A percentile compares a stretch with the other conserved stretches of the same genome.
These are phyloP conservation scores for Otolemur crassicaudatus DNA, from an alignment of 2,797 vertebrate genomes.

Conservation along the genomic window DNA sequence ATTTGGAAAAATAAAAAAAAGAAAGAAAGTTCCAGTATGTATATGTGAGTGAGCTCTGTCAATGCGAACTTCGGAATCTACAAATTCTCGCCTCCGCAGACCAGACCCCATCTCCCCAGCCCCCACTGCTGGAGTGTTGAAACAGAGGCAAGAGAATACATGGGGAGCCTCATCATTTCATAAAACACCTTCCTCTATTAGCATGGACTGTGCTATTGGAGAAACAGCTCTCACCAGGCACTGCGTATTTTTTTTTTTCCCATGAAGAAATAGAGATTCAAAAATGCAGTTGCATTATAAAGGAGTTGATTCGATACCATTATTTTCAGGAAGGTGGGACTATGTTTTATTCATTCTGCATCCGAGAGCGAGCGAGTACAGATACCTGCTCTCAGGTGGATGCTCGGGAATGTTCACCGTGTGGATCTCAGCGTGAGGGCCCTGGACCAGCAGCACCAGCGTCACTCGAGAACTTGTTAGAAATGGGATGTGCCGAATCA, in stretches of 20 bases:
- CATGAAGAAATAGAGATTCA: background rate
- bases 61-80: background rate
- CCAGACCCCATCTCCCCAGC: background rate
- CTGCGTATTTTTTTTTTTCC: background rate
- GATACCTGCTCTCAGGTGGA: background rate
- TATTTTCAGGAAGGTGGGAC: background rate
- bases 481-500: background rate
- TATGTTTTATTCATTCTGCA: background rate
- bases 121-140: background rate
- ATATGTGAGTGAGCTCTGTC: background rate
- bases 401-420: background rate
- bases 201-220: background rate
- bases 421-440: background rate
- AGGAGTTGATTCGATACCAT: background rate
- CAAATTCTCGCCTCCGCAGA: background rate
- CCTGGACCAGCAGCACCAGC: background rate
- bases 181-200: background rate
- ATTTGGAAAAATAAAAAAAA: background rate
- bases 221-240: background rate
- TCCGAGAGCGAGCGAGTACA: background rate
- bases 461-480: background rate
- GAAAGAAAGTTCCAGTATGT: background rate
- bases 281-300: background rate
- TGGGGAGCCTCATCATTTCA: fast-evolving
- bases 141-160: background rate